Percentiles rank a stretch among this genome's conserved stretches.
Evolutionary conservation across 2,797 vertebrate species (phyloP).

Genomic region (Pitangus sulphuratus): DNA sequence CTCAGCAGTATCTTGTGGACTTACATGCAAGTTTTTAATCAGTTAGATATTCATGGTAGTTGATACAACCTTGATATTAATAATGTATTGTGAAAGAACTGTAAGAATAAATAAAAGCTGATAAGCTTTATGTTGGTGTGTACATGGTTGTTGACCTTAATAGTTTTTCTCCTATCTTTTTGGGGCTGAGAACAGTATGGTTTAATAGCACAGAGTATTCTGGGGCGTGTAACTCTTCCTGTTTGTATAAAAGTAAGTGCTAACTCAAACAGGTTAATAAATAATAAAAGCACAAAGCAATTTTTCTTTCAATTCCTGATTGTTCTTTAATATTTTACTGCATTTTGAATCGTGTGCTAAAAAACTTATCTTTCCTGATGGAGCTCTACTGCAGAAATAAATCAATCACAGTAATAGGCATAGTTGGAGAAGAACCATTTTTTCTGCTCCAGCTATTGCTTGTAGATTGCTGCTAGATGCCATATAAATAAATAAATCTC

Average conservation of each 20-base stretch:
- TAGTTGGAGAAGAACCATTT: background rate
- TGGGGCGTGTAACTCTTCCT: background rate
- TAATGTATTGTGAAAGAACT: background rate
- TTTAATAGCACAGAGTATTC: background rate
- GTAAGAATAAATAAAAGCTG: background rate
- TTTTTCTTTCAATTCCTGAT: background rate
- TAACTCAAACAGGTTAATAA: background rate
- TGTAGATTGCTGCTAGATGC: background rate
- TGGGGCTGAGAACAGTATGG: background rate
- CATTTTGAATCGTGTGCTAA: background rate
- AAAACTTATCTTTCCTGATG: background rate
- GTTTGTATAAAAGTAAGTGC: background rate
- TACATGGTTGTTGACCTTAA: background rate
- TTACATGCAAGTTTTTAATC: background rate
- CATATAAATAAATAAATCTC: background rate
- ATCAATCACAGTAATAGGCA: background rate
- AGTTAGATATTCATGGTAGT: background rate
- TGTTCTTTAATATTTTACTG: background rate
- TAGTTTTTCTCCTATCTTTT: background rate
- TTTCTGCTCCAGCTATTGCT: background rate
- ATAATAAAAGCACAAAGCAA: background rate
- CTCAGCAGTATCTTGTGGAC: background rate
- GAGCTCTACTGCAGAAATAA: background rate
- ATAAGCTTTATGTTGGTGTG: background rate
- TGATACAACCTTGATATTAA: background rate